These are phyloP conservation scores for Lycocorax pyrrhopterus DNA, from an alignment of 2,113 vertebrate species.

Conservation along the genomic window DNA sequence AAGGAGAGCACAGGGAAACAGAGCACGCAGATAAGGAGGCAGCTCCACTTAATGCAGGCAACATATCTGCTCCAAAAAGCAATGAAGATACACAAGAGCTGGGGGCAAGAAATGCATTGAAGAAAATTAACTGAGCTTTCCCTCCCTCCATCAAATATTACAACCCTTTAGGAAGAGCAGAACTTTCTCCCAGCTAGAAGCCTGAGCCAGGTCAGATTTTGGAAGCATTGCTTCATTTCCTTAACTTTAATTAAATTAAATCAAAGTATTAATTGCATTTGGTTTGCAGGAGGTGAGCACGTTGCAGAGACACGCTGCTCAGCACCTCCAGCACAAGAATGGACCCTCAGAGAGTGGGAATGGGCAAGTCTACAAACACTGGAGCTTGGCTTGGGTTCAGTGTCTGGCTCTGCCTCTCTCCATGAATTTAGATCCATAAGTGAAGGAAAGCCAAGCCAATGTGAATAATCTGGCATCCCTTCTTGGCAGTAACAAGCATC, in stretches of 20 bases:
- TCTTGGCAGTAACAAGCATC: conserved; percentile 15
- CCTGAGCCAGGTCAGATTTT: conserved; percentile 12
- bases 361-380: conserved; percentile 16
- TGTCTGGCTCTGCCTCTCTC: not conserved
- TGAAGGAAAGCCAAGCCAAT: conserved; percentile 1
- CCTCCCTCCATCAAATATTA: not conserved
- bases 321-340: not conserved
- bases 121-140: conserved; percentile 26
- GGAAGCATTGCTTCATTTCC: conserved; percentile 28
- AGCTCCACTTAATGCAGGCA: not conserved
- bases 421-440: not conserved
- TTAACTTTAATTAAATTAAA: conserved; percentile 37
- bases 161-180: conserved; percentile 11
- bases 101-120: not conserved
- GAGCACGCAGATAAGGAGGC: not conserved
- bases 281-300: not conserved
- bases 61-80: conserved; percentile 2
- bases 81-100: not conserved
- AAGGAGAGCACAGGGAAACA: not conserved
- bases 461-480: conserved; percentile 18
- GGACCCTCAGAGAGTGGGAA: not conserved
- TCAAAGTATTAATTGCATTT: conserved; percentile 32
- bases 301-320: not conserved
- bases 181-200: conserved; percentile 16
- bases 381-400: not conserved